Evolutionary conservation across 2,888 invertebrate species (phyloP).

Genomic region (Melikaiella ostensackeni): DNA sequence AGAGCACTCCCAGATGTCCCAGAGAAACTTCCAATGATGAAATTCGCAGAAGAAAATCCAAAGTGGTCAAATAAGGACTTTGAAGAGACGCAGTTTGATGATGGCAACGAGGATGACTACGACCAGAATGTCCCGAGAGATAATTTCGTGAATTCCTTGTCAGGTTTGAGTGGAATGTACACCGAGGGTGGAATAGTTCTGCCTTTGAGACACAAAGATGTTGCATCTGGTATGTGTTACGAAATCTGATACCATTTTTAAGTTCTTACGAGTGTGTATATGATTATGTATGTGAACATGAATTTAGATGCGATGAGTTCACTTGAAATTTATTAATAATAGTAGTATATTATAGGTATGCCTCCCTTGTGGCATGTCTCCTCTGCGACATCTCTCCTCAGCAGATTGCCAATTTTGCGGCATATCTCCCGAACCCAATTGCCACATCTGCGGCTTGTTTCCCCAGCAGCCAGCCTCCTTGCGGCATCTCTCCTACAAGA

Average conservation of each 20-base stretch:
- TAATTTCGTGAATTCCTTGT: slow-evolving; percentile 49
- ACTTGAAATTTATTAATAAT: no score
- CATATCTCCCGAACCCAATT: no score
- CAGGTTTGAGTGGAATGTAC: slow-evolving; percentile 57
- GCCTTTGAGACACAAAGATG: slow-evolving; percentile 56
- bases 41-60: slow-evolving; percentile 40
- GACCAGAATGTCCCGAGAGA: slow-evolving; percentile 48
- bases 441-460: no score
- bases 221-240: slow-evolving; percentile 53
- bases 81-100: slow-evolving; percentile 44
- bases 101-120: slow-evolving; percentile 42
- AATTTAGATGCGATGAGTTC: not conserved
- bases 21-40: slow-evolving; percentile 42
- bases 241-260: not conserved
- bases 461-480: no score
- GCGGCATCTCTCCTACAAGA: no score
- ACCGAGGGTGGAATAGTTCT: slow-evolving; percentile 69
- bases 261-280: not conserved
- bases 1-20: slow-evolving; percentile 32
- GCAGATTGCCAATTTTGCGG: no score
- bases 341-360: no score
- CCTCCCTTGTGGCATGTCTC: no score
- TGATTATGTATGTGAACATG: not conserved
- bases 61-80: slow-evolving; percentile 12
- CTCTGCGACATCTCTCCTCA: no score